Conservation (phyloP, 2,113 vertebrate species). For the Melanerpes aurifrons region DNA sequence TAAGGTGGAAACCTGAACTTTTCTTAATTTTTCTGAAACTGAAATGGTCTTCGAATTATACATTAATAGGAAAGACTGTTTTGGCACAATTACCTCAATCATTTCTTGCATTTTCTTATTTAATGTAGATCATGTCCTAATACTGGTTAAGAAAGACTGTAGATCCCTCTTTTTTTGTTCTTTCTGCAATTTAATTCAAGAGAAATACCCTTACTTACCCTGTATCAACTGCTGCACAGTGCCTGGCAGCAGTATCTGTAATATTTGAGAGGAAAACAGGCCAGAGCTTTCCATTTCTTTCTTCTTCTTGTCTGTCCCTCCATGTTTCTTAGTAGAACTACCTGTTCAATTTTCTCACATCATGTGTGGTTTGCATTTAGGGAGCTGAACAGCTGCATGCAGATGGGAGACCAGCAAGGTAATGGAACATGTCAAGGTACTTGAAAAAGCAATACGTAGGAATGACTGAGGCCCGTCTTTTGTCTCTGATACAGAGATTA, state of each 20-base stretch:
- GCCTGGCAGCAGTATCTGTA: not conserved
- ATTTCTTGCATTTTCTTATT: not conserved
- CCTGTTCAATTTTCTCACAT: not conserved
- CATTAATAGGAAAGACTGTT: not conserved
- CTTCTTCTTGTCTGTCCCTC: not conserved
- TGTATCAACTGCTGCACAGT: not conserved
- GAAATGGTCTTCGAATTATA: not conserved
- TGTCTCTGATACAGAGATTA: not conserved
- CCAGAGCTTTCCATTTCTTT: not conserved
- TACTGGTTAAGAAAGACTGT: not conserved
- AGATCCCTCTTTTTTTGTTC: not conserved
- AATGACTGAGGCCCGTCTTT: not conserved
- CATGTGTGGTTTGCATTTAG: not conserved
- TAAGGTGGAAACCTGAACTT: not conserved
- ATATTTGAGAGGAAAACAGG: not conserved
- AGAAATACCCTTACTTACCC: not conserved
- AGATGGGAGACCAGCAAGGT: not conserved
- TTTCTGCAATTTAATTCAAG: not conserved
- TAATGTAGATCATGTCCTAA: not conserved
- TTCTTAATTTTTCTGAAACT: not conserved
- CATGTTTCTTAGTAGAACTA: not conserved
- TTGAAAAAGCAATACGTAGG: conserved; percentile 2
- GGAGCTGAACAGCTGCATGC: not conserved
- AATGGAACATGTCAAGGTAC: not conserved
- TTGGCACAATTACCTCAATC: not conserved